Base-by-base conservation (phyloP, 2,888 invertebrate genomes). In the Minunthozetes semirufus region DNA sequence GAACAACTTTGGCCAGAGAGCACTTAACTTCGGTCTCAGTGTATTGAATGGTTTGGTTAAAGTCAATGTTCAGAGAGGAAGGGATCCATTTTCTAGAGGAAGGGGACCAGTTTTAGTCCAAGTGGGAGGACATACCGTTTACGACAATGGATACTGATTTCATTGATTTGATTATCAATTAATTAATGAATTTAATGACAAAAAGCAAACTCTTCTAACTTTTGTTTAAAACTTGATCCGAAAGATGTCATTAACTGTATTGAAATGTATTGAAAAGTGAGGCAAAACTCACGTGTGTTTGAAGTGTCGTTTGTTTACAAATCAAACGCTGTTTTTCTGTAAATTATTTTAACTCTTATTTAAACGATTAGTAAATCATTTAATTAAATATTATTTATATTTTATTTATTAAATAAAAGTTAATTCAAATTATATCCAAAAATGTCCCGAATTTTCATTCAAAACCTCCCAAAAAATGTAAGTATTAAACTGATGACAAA, bases 361-460 rank as follows among this genome's bases (percentile, higher is more conserved):
- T 33, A 61, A 15, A 25, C 27, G 19, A 15, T 22, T 29, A 15
- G 17, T 61, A 6, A 0, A 61, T 61, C 25, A 29, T 61, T 61
- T 33, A n/a, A 13, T 33, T 61, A 33, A 61, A 17, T 61, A 61
- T 33, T n/a, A 29, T 33, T n/a, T 33, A n/a, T 33, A 9, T 33
- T 3, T 27, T 2, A 9, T n/a, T 33, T 17, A 61, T 9, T 6
- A 25, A 59, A 27, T 13, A 27, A 59, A 59, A 59, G 59, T 27
- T 56, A 5, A n/a, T 27, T 59, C 15, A 33, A 33, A 42, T 42
- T 13, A 33, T 42, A 1, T 4, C 5, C 1, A 42, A 19, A 68
- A 76, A 92, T 92, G 91, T 94, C 94, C 6, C 87, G 95, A 79
- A 86, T 95, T 78, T 92, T 95, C 79, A 88, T 95, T 0, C 94